Percentiles rank a stretch among this genome's conserved stretches.
Conservation (phyloP, 30 jellyfish, hydroid and myxozoan genomes). For the Cassiopea andromeda region DNA sequence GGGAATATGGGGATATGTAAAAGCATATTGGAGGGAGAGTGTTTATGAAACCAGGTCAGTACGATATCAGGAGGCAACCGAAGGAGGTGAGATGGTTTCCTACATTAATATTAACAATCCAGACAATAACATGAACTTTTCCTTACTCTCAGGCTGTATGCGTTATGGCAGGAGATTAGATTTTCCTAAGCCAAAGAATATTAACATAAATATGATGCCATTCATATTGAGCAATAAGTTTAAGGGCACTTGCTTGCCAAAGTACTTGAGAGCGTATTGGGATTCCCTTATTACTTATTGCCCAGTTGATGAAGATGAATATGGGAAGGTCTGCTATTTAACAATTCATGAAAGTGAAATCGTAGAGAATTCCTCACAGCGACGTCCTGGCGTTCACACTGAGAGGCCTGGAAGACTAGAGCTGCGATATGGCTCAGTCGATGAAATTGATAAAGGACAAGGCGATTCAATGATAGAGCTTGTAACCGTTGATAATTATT, state of each 20-base stretch:
- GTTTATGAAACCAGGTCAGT: background rate
- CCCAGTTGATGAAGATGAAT: background rate
- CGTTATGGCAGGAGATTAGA: background rate
- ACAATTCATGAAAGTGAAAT: slow-evolving; percentile 80
- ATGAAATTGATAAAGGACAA: background rate
- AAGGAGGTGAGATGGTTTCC: background rate
- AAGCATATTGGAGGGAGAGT: slow-evolving; percentile 42
- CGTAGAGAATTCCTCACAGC: slow-evolving; percentile 44
- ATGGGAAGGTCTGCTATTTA: slow-evolving; percentile 65
- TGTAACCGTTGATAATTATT: slow-evolving; percentile 8
- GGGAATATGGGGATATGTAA: slow-evolving; percentile 49
- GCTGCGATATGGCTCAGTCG: background rate
- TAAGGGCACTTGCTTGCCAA: slow-evolving; percentile 47
- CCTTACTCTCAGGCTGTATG: slow-evolving; percentile 14
- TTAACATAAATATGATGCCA: slow-evolving; percentile 86
- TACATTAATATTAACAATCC: slow-evolving; percentile 12
- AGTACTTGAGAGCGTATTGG: slow-evolving; percentile 29
- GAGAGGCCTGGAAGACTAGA: slow-evolving; percentile 75
- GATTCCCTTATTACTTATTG: background rate
- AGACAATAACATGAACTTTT: background rate
- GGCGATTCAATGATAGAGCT: background rate
- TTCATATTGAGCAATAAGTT: slow-evolving; percentile 33
- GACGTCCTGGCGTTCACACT: slow-evolving; percentile 87
- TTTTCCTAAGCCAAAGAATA: slow-evolving; percentile 64
- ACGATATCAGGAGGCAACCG: background rate